phyloP scores from a whole-genome alignment of 2,888 invertebrate genomes.

The Carabus problematicus region DNA sequence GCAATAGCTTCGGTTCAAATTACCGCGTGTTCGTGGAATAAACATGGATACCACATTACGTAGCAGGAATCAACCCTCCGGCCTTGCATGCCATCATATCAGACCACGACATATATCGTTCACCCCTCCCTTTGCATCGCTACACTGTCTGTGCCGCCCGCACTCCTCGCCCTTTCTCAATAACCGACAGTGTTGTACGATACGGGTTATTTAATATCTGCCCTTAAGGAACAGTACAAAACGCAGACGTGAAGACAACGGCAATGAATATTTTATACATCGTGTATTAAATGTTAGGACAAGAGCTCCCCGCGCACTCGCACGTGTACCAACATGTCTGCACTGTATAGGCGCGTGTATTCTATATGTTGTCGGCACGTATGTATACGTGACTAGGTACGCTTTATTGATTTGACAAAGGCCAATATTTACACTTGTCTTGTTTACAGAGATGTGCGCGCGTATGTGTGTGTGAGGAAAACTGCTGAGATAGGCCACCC shows the following conservation, averaged over 20 bases:
- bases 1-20: constrained; percentile 10
- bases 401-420: constrained; percentile 22
- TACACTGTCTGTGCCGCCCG: neutral
- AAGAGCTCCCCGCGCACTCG: neutral
- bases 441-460: neutral
- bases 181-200: constrained; percentile 17
- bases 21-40: neutral
- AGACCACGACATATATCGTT: constrained; percentile 1
- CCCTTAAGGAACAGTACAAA: neutral
- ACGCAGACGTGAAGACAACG: constrained; percentile 20
- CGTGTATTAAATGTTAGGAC: no score
- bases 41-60: neutral
- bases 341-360: neutral
- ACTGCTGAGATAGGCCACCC: neutral
- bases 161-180: neutral
- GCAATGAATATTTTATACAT: constrained; percentile 35
- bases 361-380: neutral
- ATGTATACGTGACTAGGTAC: constrained; percentile 5
- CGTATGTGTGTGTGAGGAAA: neutral
- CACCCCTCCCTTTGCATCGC: neutral
- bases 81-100: neutral
- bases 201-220: constrained; percentile 4
- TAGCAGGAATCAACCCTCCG: neutral
- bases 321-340: neutral
- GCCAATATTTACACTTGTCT: constrained; percentile 24